Conservation (phyloP, 2,113 vertebrate genomes). For the Orientallactaga bullata region DNA sequence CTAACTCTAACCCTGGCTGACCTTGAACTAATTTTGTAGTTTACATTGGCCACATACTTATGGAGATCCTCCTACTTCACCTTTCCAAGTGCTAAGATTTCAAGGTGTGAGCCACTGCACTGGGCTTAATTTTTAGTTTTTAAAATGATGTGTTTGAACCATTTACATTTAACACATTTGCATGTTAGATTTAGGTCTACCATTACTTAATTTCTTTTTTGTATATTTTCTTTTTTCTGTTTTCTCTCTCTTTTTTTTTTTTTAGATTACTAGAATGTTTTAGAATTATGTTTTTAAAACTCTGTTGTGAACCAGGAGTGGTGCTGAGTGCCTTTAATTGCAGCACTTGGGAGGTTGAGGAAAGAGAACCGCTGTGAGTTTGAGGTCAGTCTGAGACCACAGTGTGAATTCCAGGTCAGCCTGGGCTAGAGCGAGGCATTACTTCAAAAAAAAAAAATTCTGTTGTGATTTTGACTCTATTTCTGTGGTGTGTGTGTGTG, state of each 20-base stretch:
- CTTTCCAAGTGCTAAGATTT: not conserved
- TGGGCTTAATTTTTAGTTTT: not conserved
- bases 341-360: too few relatives aligned
- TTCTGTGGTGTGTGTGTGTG: not conserved
- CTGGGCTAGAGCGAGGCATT: too few relatives aligned
- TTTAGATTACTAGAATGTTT: slow-evolving; percentile 24
- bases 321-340: too few relatives aligned
- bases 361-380: too few relatives aligned
- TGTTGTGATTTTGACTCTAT: not conserved
- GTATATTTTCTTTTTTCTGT: not conserved
- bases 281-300: slow-evolving; percentile 11
- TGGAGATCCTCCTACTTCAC: not conserved
- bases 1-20: not conserved
- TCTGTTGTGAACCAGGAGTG: not conserved
- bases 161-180: not conserved
- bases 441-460: not conserved
- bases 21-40: not conserved
- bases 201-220: not conserved
- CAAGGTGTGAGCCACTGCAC: not conserved
- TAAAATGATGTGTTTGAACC: not conserved
- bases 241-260: not conserved
- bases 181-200: not conserved
- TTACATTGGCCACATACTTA: not conserved
- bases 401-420: too few relatives aligned
- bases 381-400: too few relatives aligned